Evolutionary conservation across 2,888 invertebrate species (phyloP).

Genomic region (Gryllus longicercus): DNA sequence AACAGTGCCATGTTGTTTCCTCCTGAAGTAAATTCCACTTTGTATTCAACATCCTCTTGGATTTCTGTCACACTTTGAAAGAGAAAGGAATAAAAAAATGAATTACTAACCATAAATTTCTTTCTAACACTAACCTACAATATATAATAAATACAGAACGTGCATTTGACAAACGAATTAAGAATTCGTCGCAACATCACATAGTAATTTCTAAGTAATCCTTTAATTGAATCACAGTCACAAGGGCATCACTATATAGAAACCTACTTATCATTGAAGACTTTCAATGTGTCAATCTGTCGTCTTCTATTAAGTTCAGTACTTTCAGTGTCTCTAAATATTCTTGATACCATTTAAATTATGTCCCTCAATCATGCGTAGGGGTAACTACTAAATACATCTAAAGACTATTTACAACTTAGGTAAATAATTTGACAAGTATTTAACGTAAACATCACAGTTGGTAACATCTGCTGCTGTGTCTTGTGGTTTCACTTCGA

Average conservation of each 20-base stretch:
- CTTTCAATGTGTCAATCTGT: conserved; percentile 77
- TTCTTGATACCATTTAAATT: conserved; percentile 54
- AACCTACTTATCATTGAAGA: conserved; percentile 74
- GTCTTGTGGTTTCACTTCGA: neutral
- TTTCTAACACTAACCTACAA: neutral
- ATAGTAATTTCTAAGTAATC: conserved; percentile 28
- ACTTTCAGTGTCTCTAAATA: conserved; percentile 48
- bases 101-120: neutral
- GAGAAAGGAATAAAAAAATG: neutral
- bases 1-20: conserved; percentile 63
- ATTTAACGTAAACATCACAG: conserved; percentile 17
- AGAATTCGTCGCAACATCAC: neutral
- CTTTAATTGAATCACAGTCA: conserved; percentile 21
- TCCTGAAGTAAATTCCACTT: conserved; percentile 65
- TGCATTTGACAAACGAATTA: neutral
- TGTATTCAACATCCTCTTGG: conserved; percentile 67
- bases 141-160: neutral
- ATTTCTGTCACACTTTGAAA: conserved; percentile 65
- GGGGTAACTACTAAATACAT: neutral
- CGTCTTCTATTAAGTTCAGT: conserved; percentile 42
- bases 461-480: conserved; percentile 6
- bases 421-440: conserved; percentile 17
- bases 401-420: neutral
- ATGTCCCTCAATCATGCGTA: neutral
- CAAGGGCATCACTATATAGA: conserved; percentile 18